Base-by-base conservation (phyloP, 37 sponge, comb jelly and placozoan species). In the Crambe crambe region DNA sequence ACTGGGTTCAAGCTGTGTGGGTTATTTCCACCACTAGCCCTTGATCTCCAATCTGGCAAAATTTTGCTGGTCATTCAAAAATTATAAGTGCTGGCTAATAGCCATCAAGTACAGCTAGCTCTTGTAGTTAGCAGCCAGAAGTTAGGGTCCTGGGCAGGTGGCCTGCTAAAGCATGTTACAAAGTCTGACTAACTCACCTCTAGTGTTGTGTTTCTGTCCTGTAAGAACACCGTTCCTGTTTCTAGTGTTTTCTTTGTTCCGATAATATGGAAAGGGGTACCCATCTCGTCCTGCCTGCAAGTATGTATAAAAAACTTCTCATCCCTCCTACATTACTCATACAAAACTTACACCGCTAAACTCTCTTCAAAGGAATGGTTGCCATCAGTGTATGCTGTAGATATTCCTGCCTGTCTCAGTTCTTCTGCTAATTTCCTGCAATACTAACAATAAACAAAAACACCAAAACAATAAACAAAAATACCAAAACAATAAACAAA, bases 251-350 rank as follows among this genome's bases (percentile, higher is more conserved):
- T 38, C 8, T 75, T 78, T 22, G 75, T 76, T 15, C 67, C 81
- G 23, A 84, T 42, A n/a, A 90, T 44, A 61, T 81, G 72, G 23
- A 79, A 84, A 27, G 90, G 90, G 8, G 90, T 90, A 12, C 90
- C 90, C 10, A 85, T 80, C 56, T 85, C 85, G 75, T 90, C 86
- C 56, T 90, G 80, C 31, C 90, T 90, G 66, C 58, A 27, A 56
- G 75, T 44, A 26, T 51, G 73, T 34, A 58, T 17, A 37, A 3
- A 63, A 23, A 2, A 32, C 6, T 6, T 31, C 36, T 17, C 76
- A 23, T 25, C 20, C 47, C 2, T 18, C 72, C 25, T 23, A 23
- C 42, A 35, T 8, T 15, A 36, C 5, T 10, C 47, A 71, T 8
- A 3, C 20, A 27, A 10, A 27, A 56, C 75, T 74, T 32, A 83